These are phyloP conservation scores for Neoaliturus tenellus DNA, from an alignment of 2,888 invertebrate species.

Conservation along the genomic window DNA sequence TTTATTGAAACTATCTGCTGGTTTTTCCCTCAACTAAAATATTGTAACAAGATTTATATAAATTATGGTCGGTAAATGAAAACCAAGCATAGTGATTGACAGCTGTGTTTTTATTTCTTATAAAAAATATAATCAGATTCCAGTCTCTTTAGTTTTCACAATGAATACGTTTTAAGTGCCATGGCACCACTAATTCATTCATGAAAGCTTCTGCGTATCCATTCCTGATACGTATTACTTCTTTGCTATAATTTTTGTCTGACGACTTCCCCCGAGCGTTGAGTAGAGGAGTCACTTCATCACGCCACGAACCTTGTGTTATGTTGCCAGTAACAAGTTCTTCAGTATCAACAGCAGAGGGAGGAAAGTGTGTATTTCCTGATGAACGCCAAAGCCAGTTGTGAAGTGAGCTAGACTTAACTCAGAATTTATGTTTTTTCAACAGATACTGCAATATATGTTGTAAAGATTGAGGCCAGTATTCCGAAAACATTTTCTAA, in stretches of 20 bases:
- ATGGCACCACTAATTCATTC: slow-evolving; percentile 35
- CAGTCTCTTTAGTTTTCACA: too few relatives aligned
- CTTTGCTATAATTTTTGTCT: neutral
- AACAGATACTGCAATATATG: neutral
- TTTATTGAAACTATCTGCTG: too few relatives aligned
- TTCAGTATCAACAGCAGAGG: slow-evolving; percentile 39
- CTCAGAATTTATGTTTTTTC: neutral
- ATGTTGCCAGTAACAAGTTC: slow-evolving; percentile 14
- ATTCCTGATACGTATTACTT: slow-evolving; percentile 19
- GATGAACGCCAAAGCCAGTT: slow-evolving; percentile 23
- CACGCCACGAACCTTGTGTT: slow-evolving; percentile 33
- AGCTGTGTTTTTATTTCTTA: too few relatives aligned
- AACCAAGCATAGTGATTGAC: too few relatives aligned
- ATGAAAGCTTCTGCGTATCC: slow-evolving; percentile 1
- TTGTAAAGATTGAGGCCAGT: slow-evolving; percentile 60
- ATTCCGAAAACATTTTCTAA: slow-evolving; percentile 64
- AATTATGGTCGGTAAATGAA: too few relatives aligned
- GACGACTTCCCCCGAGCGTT: neutral
- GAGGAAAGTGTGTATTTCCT: neutral
- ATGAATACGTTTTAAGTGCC: slow-evolving; percentile 17
- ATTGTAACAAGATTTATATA: too few relatives aligned
- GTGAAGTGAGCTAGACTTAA: slow-evolving; percentile 28
- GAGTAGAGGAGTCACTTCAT: neutral
- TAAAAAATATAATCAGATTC: too few relatives aligned
- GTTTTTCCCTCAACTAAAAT: too few relatives aligned